Evolutionary conservation across 2,888 invertebrate species (phyloP).

Genomic region (Ormyrus pomaceus): DNA sequence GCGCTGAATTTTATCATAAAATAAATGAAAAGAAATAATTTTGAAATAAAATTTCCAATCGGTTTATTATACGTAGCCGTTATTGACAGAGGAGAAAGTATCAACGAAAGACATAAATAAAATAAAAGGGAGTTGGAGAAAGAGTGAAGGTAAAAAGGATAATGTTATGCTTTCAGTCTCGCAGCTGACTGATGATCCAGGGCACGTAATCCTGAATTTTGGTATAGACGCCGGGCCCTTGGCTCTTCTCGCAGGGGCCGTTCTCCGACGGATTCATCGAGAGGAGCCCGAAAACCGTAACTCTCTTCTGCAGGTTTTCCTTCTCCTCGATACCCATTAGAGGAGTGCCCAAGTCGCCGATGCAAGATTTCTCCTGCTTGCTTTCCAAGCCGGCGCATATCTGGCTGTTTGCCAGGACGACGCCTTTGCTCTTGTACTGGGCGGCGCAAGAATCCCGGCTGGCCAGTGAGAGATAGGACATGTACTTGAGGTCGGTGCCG

Average conservation of each 20-base stretch:
- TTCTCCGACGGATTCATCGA: slow-evolving; percentile 79
- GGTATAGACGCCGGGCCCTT: slow-evolving; percentile 82
- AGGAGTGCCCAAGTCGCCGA: slow-evolving; percentile 80
- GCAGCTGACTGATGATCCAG: slow-evolving; percentile 79
- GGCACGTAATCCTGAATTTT: slow-evolving; percentile 80
- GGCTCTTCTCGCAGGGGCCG: slow-evolving; percentile 73
- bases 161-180: slow-evolving; percentile 51
- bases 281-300: slow-evolving; percentile 79
- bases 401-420: slow-evolving; percentile 76
- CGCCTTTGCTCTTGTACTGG: slow-evolving; percentile 77
- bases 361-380: slow-evolving; percentile 82
- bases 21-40: no score
- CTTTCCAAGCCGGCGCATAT: slow-evolving; percentile 80
- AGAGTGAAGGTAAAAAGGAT: no score
- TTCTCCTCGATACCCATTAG: slow-evolving; percentile 77
- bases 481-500: slow-evolving; percentile 78
- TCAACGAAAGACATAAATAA: no score
- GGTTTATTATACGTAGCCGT: no score
- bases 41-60: no score
- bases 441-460: slow-evolving; percentile 76
- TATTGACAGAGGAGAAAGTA: no score
- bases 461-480: slow-evolving; percentile 77
- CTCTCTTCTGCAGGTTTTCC: slow-evolving; percentile 64
- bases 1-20: no score
- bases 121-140: no score